These are phyloP conservation scores for Leucoptera coffeella DNA, from an alignment of 2,888 invertebrate species.

Conservation along the genomic window DNA sequence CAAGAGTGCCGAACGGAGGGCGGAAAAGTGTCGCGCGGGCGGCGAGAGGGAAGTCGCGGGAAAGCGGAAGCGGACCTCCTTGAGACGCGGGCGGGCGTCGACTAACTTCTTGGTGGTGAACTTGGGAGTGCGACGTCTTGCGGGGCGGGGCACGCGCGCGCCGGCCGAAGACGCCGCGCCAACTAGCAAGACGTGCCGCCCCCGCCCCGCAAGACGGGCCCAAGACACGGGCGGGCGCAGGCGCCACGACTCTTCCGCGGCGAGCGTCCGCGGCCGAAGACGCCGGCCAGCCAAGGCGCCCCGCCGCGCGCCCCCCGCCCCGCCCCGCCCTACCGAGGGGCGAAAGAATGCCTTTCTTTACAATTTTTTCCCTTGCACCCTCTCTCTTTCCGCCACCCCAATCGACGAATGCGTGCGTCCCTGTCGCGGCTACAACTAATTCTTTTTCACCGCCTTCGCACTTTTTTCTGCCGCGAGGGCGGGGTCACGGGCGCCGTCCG, in stretches of 20 bases:
- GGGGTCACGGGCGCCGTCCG: slow-evolving; percentile 34
- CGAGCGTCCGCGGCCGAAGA: slow-evolving; percentile 48
- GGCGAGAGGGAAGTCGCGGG: slow-evolving; percentile 18
- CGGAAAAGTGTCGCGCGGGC: no score
- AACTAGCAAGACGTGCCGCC: slow-evolving; percentile 47
- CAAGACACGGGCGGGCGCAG: slow-evolving; percentile 47
- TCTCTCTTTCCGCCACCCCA: no score
- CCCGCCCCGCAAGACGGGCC: slow-evolving; percentile 37
- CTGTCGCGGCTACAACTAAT: slow-evolving; percentile 18
- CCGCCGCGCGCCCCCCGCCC: slow-evolving; percentile 11
- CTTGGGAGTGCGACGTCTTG: slow-evolving; percentile 50
- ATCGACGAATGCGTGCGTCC: slow-evolving; percentile 23
- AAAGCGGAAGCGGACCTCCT: slow-evolving; percentile 43
- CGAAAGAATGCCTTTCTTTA: slow-evolving; percentile 50
- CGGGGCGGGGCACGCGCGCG: slow-evolving; percentile 51
- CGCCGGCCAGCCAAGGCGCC: slow-evolving; percentile 14
- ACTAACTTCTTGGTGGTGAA: slow-evolving; percentile 57
- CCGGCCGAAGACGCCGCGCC: slow-evolving; percentile 47
- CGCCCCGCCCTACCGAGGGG: no score
- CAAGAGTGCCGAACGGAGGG: no score
- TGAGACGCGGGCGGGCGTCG: slow-evolving; percentile 52
- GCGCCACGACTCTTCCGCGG: slow-evolving; percentile 46
- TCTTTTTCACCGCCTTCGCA: slow-evolving; percentile 46
- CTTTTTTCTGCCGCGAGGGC: slow-evolving; percentile 42
- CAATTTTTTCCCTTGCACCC: slow-evolving; percentile 52